A percentile compares a stretch with the other conserved stretches of the same genome.
These are phyloP conservation scores for Clivina fossor DNA, from an alignment of 2,888 invertebrate species.

Conservation along the genomic window DNA sequence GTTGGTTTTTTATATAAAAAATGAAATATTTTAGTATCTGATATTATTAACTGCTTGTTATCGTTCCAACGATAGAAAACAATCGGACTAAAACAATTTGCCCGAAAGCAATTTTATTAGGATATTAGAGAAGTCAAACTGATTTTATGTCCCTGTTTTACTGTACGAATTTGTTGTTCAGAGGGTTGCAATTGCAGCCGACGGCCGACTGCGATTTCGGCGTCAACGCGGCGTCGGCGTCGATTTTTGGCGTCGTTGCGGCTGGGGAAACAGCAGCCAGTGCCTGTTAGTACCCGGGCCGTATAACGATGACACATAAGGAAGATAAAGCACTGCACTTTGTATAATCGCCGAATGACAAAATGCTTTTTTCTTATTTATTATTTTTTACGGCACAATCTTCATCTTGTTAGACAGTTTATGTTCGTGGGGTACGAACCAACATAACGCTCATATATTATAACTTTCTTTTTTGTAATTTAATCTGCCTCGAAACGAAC, in stretches of 20 bases:
- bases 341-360: slow-evolving; percentile 52
- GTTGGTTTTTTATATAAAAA: too few relatives aligned
- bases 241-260: slow-evolving; percentile 2
- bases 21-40: too few relatives aligned
- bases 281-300: slow-evolving; percentile 38
- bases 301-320: slow-evolving; percentile 50
- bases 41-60: too few relatives aligned
- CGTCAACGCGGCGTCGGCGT: slow-evolving; percentile 7
- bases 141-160: background rate
- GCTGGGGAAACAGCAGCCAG: background rate
- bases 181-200: too few relatives aligned
- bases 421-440: too few relatives aligned
- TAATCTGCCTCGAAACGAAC: too few relatives aligned
- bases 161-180: slow-evolving; percentile 11
- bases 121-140: too few relatives aligned
- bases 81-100: too few relatives aligned
- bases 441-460: too few relatives aligned
- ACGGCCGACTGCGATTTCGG: slow-evolving; percentile 14
- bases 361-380: slow-evolving; percentile 48
- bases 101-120: too few relatives aligned
- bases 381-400: slow-evolving; percentile 31
- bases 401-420: slow-evolving; percentile 7
- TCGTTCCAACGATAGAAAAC: too few relatives aligned
- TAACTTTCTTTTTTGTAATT: too few relatives aligned
- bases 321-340: slow-evolving; percentile 51